Evolutionary conservation across 2,113 vertebrate genomes (phyloP), one percentile per base, ranked within the genome.

Genomic region (Scopus umbretta): DNA sequence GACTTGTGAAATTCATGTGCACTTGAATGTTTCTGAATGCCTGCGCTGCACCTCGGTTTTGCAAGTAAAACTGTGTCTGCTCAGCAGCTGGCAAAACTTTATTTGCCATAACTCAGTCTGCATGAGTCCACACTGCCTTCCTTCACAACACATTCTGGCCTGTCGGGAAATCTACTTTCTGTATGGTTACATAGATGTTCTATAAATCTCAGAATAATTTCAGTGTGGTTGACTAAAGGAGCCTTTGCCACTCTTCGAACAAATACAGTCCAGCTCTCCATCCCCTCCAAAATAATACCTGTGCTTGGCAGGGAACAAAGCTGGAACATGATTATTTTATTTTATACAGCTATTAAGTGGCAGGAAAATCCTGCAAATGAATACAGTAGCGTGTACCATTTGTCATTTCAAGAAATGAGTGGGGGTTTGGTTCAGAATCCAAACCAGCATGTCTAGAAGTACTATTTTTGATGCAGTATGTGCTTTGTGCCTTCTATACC

Each of bases 21-120:
- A 43, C 63, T 68, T 73, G 45, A 50, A 71, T 3, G 3, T 74
- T 93, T 84, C 63, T 86, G 82, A 6, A 18, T 55, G 71, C 47
- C 75, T 92, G 94, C 3, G 7, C 63, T 90, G 80, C 88, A 93
- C 91, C 32, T 32, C 38, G 36, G 27, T 63, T 92, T 49, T 88
- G 84, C 81, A 93, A 86, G 22, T 85, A 45, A 72, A 95, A 94
- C 25, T 20, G 11, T 86, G 78, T 70, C 70, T 90, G 87, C 90
- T 92, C 94, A 92, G 96, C 90, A 95, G 76, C 32, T 95, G 92
- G 90, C 86, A 93, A 93, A 89, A 68, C 45, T 86, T 94, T 80
- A 65, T 90, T 92, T 95, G 55, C 82, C 36, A 61, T 93, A 88
- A 88, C 67, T 94, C 88, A 88, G 59, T 30, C 85, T 74, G 72